phyloP scores from a whole-genome alignment of 2,113 vertebrate genomes.

The Brachyhypopomus occidentalis region DNA sequence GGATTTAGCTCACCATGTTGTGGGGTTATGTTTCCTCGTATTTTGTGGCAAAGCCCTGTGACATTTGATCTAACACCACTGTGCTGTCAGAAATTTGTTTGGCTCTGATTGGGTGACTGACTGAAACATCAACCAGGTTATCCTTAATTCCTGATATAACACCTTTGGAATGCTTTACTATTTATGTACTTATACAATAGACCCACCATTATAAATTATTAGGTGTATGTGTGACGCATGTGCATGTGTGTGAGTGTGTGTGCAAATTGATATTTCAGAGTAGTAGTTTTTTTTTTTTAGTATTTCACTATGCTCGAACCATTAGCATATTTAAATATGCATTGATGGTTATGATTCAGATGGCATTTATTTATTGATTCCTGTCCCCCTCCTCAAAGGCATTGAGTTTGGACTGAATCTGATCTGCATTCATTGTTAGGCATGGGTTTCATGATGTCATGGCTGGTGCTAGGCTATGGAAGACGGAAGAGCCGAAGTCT shows the following conservation, averaged over 20 bases:
- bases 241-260: background rate
- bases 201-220: background rate
- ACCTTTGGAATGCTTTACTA: constrained; percentile 10
- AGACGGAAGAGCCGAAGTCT: too few species aligned
- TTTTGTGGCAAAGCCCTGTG: constrained; percentile 29
- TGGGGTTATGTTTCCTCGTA: constrained; percentile 2
- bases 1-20: background rate
- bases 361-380: too few species aligned
- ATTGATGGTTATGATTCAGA: too few species aligned
- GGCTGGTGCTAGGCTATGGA: background rate
- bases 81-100: constrained; percentile 28
- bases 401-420: constrained; percentile 16
- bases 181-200: background rate
- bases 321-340: too few species aligned
- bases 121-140: constrained; percentile 33
- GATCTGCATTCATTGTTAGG: constrained; percentile 13
- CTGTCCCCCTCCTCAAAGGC: too few species aligned
- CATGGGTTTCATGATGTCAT: too few species aligned
- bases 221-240: too few species aligned
- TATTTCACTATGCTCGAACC: too few species aligned
- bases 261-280: constrained; percentile 16
- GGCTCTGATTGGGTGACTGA: constrained; percentile 30
- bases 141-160: constrained; percentile 27
- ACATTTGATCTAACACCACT: constrained; percentile 36
- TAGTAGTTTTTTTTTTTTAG: too few species aligned